These are phyloP conservation scores for Hymenochirus boettgeri DNA, from an alignment of 2,113 vertebrate genomes.

Conservation along the genomic window DNA sequence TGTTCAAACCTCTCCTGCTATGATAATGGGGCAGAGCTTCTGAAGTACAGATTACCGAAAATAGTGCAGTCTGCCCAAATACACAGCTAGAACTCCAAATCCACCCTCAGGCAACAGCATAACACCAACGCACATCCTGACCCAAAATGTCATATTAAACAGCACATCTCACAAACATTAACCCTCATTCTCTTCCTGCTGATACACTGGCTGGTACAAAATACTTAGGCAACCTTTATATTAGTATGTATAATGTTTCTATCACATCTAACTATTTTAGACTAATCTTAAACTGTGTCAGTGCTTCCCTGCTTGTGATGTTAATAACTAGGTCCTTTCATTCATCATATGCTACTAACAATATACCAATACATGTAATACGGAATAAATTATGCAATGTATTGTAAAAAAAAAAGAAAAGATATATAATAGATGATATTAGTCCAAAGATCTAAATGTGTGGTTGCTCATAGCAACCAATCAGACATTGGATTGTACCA, in stretches of 20 bases:
- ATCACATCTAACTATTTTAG: background rate
- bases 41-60: slow-evolving; percentile 12
- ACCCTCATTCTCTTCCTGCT: background rate
- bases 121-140: background rate
- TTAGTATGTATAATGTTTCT: background rate
- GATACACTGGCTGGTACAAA: background rate
- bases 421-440: too few relatives aligned
- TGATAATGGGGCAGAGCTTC: slow-evolving; percentile 4
- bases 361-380: too few relatives aligned
- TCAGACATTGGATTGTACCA: too few relatives aligned
- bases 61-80: slow-evolving; percentile 7
- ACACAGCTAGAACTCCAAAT: slow-evolving; percentile 8
- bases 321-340: too few relatives aligned
- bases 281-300: background rate
- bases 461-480: too few relatives aligned
- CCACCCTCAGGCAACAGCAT: slow-evolving; percentile 9
- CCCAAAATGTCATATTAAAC: background rate
- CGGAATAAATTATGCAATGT: too few relatives aligned
- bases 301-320: background rate
- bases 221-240: background rate
- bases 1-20: background rate
- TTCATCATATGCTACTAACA: too few relatives aligned
- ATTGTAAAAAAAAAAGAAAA: too few relatives aligned
- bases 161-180: background rate
- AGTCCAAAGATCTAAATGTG: too few relatives aligned